These are phyloP conservation scores for Chymomyza caudatula DNA, from an alignment of 2,888 invertebrate genomes.

Conservation along the genomic window DNA sequence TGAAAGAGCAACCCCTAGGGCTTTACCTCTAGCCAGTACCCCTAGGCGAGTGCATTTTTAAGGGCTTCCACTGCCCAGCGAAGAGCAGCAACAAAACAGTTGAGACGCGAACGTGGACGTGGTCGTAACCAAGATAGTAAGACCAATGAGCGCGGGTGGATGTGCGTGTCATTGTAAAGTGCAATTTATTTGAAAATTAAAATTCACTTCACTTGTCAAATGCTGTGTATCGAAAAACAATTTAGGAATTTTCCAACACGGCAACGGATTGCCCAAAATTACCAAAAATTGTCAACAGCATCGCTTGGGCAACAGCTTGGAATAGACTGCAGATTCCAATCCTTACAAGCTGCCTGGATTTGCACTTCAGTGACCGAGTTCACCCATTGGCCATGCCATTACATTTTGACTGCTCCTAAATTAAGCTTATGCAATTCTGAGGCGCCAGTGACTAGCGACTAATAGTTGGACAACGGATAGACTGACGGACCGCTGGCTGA, in stretches of 20 bases:
- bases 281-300: conserved; percentile 8
- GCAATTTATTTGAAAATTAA: conserved; percentile 2
- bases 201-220: neutral
- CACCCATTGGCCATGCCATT: neutral
- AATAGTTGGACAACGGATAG: neutral
- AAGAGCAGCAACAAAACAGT: conserved; percentile 39
- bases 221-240: conserved; percentile 33
- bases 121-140: neutral
- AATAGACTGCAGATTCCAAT: conserved; percentile 29
- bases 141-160: conserved; percentile 8
- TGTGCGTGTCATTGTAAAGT: neutral
- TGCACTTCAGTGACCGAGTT: neutral
- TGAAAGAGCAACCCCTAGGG: conserved; percentile 3
- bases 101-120: conserved; percentile 41
- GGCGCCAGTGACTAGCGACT: conserved; percentile 7
- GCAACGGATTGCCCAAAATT: conserved; percentile 17
- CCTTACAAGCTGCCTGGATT: neutral
- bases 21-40: neutral
- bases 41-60: conserved; percentile 60
- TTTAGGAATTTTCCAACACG: conserved; percentile 16
- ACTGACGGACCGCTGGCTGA: conserved; percentile 24
- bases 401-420: conserved; percentile 29
- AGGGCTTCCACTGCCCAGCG: conserved; percentile 54
- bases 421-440: conserved; percentile 48
- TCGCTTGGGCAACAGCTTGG: conserved; percentile 16